These are phyloP conservation scores for Macrochelys suwanniensis DNA, from an alignment of 2,797 vertebrate species.

Conservation along the genomic window DNA sequence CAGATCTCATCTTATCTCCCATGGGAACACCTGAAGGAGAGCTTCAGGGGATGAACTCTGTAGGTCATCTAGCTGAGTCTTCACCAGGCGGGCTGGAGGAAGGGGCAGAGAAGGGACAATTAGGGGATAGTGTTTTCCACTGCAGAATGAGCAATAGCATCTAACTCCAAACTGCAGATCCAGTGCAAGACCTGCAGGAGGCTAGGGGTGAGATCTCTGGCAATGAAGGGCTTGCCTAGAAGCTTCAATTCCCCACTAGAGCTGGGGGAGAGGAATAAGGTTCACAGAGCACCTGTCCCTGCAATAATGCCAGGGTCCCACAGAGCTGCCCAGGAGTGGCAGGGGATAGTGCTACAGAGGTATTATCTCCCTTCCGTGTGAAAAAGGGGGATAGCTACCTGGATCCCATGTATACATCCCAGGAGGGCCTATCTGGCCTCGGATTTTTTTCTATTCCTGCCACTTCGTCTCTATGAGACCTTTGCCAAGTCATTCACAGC, in stretches of 20 bases:
- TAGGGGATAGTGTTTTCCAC: rapidly evolving
- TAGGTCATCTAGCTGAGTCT: background rate
- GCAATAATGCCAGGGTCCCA: background rate
- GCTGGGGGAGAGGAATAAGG: background rate
- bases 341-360: background rate
- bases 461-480: background rate
- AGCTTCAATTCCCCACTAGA: background rate
- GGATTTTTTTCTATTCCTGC: rapidly evolving
- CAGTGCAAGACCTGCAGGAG: rapidly evolving
- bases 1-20: background rate
- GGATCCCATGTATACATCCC: rapidly evolving
- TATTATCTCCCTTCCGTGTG: background rate
- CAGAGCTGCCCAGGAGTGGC: background rate
- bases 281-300: background rate
- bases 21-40: background rate
- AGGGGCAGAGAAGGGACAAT: background rate
- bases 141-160: rapidly evolving
- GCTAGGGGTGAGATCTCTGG: background rate
- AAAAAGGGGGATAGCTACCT: too few relatives aligned
- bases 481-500: background rate
- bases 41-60: background rate
- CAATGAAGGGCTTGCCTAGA: background rate
- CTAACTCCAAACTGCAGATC: background rate
- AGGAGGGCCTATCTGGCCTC: background rate
- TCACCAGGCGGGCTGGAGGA: background rate